Conservation (phyloP, 1,140 invertebrate genomes). For the Arion vulgaris region DNA sequence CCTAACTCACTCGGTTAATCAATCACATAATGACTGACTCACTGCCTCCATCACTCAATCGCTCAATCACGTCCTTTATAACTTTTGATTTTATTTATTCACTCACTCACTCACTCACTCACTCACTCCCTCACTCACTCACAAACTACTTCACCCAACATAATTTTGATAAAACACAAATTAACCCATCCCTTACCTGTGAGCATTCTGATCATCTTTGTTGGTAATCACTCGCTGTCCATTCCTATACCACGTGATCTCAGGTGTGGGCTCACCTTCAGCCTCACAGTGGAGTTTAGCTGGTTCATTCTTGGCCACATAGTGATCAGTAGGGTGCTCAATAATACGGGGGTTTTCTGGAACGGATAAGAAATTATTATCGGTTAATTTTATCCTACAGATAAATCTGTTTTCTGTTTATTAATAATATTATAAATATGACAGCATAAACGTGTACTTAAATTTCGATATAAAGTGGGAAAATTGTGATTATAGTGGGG, state of each 20-base stretch:
- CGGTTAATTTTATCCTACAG: not conserved
- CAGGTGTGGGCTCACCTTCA: constrained; percentile 89
- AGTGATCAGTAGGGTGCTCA: constrained; percentile 93
- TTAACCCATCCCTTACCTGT: too few relatives aligned
- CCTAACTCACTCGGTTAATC: too few relatives aligned
- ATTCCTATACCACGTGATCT: constrained; percentile 86
- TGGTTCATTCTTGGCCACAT: constrained; percentile 87
- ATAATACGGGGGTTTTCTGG: constrained; percentile 83
- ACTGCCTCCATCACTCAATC: too few relatives aligned
- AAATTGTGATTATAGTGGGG: not conserved
- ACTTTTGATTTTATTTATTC: too few relatives aligned
- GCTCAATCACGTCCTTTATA: too few relatives aligned
- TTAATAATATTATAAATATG: not conserved
- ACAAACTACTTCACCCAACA: too few relatives aligned
- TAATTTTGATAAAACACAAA: too few relatives aligned
- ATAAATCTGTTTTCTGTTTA: not conserved
- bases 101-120: too few relatives aligned
- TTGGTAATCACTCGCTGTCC: constrained; percentile 73
- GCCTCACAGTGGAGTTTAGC: constrained; percentile 75
- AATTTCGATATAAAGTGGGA: not conserved
- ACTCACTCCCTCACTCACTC: too few relatives aligned
- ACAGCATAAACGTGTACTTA: not conserved
- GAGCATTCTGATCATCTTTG: constrained; percentile 82
- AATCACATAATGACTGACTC: too few relatives aligned
- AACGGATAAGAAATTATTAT: not conserved